Percentiles rank a stretch among this genome's conserved stretches.
Evolutionary conservation across 2,888 invertebrate genomes (phyloP).

Genomic region (Ophion costatus): DNA sequence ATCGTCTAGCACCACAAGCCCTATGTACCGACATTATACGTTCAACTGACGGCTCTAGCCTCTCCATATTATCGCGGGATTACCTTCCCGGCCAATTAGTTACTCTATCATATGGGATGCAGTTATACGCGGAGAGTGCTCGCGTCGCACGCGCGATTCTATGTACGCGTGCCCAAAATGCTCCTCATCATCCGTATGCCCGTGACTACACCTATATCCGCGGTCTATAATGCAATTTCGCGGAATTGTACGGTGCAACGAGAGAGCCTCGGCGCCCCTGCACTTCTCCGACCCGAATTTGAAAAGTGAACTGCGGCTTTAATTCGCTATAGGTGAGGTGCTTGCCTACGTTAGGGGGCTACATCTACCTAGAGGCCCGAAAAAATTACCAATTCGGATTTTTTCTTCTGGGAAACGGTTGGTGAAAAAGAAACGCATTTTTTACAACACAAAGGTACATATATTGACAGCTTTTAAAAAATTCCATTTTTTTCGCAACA

Average conservation of each 20-base stretch:
- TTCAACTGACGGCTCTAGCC: constrained; percentile 1
- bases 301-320: no score
- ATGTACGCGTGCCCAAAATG: constrained; percentile 17
- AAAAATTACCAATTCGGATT: no score
- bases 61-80: constrained; percentile 53
- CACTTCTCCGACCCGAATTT: no score
- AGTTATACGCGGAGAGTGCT: neutral
- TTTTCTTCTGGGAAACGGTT: no score
- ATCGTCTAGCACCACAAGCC: constrained; percentile 45
- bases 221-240: neutral
- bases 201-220: neutral
- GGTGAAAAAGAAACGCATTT: no score
- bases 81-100: constrained; percentile 66
- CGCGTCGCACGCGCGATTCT: neutral
- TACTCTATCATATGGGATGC: constrained; percentile 12
- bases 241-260: neutral
- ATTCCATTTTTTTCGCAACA: no score
- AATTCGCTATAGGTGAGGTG: no score
- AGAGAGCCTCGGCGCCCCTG: neutral
- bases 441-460: no score
- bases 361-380: no score
- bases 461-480: no score
- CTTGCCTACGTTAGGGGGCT: no score
- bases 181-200: neutral
- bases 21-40: constrained; percentile 29